Evolutionary conservation across 2,888 invertebrate genomes (phyloP), one percentile per base, ranked within the genome.

Genomic region (Eudemis profundana): DNA sequence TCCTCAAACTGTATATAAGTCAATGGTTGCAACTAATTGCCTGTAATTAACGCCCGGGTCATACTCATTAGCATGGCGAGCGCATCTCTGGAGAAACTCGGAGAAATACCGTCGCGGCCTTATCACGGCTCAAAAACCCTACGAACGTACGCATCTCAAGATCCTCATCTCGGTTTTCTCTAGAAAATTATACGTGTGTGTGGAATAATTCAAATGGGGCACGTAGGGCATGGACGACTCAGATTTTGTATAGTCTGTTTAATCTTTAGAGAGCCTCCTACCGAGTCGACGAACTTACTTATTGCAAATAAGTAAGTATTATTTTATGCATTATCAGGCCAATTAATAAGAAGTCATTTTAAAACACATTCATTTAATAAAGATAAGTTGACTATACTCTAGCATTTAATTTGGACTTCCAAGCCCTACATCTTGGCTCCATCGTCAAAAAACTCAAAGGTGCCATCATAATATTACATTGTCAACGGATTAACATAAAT

Each of bases 1-100:
- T n/a, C n/a, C n/a, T n/a, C n/a, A n/a, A n/a, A n/a, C n/a, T n/a
- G n/a, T n/a, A n/a, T n/a, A n/a, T n/a, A n/a, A n/a, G n/a, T n/a
- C n/a, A n/a, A n/a, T n/a, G n/a, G n/a, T n/a, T 38, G 17, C 23
- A 38, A 36, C 46, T 53, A 63, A 63, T 63, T 57, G 62, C 33
- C 21, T 4, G 46, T 63, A 51, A 62, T 61, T 57, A 44, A 50
- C 49, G 42, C 8, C 44, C 8, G 42, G 62, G 56, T 56, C 66
- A 61, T 12, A 7, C 56, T 61, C 57, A 67, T 67, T 67, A 67
- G 63, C 67, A 67, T 63, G 46, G 60, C 46, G n/a, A 38, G 19
- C 57, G 57, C 67, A 67, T 67, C 67, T 67, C 59, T 51, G 12
- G 57, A 51, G 63, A 67, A 67, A 67, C 67, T 67, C 50, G 51